Percentiles rank a stretch among this genome's conserved stretches.
Conservation (phyloP, 2,797 vertebrate species). For the Lophius americanus region DNA sequence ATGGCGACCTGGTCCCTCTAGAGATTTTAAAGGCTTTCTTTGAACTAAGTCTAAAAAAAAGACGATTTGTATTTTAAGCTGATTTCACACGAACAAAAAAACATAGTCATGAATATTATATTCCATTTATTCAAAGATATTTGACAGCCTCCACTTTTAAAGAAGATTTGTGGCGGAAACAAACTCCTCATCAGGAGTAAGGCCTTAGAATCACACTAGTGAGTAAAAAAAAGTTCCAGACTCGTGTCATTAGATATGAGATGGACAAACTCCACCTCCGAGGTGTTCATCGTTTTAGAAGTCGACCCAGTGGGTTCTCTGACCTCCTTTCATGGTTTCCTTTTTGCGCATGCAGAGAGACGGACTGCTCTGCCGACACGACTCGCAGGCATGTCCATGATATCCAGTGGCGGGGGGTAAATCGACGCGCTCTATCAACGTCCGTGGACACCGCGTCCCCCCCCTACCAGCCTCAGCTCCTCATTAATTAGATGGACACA, state of each 20-base stretch:
- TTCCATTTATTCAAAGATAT: no score
- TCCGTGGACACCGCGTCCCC: slow-evolving; percentile 36
- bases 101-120: no score
- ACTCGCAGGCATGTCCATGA: slow-evolving; percentile 59
- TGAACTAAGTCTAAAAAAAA: no score
- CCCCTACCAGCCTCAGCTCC: slow-evolving; percentile 41
- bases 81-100: no score
- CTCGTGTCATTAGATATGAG: slow-evolving; percentile 28
- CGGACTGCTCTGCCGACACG: slow-evolving; percentile 58
- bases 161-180: no score
- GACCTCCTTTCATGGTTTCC: slow-evolving; percentile 53
- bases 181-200: neutral
- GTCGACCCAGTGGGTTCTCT: slow-evolving; percentile 50
- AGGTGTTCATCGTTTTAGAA: slow-evolving; percentile 43
- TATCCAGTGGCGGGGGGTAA: slow-evolving; percentile 67
- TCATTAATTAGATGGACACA: slow-evolving; percentile 69
- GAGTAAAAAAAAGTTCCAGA: neutral
- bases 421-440: slow-evolving; percentile 63
- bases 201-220: neutral
- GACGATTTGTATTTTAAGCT: no score
- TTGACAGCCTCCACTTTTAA: no score
- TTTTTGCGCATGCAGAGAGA: slow-evolving; percentile 36
- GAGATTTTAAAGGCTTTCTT: no score
- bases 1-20: no score
- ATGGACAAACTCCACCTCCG: slow-evolving; percentile 33